Evolutionary conservation across 2,797 vertebrate genomes (phyloP), one percentile per base, ranked within the genome.

Genomic region (Anguilla pacifica): DNA sequence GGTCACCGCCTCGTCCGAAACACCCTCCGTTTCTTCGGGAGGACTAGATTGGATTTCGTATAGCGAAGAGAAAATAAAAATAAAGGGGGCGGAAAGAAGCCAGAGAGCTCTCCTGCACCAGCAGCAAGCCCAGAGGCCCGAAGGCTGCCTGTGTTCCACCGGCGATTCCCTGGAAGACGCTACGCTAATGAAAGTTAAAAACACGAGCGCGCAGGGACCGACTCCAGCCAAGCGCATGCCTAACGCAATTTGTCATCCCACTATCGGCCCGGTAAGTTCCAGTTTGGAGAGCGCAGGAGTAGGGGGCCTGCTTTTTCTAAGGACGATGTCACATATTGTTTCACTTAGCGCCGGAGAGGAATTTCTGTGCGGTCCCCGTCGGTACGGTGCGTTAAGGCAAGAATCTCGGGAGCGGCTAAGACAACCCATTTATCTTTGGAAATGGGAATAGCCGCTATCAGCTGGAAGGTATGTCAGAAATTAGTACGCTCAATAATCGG

Each of bases 371-470:
- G 46, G 1, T 87, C 91, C 84, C 90, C 87, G 55, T 91, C 93
- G 90, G 51, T 90, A 90, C 91, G 89, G 91, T 92, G 92, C 93
- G 91, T 94, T 89, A 43, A 43, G 89, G 84, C 87, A 89, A 91
- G 72, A 85, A 70, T 85, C 92, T 87, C 49, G 91, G 39, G 91
- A 94, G 91, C 82, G 86, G 88, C 86, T 70, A 92, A 28, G 89
- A 92, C 91, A 92, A 93, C 89, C 92, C 91, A 90, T 94, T 94
- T 92, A 85, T 92, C 91, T 92, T 93, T 93, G 92, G 91, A 93
- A 94, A 91, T 72, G 0, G 93, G 94, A 94, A 92, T 93, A 95
- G 94, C 93, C 93, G 89, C 88, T 86, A 85, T 74, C 90, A 91
- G 88, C 87, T 89, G 88, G 77, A 67, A 85, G 88, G 81, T 89